phyloP scores from a whole-genome alignment of 92 coral and sea anemone species.

The Isaurus tuberculatus region DNA sequence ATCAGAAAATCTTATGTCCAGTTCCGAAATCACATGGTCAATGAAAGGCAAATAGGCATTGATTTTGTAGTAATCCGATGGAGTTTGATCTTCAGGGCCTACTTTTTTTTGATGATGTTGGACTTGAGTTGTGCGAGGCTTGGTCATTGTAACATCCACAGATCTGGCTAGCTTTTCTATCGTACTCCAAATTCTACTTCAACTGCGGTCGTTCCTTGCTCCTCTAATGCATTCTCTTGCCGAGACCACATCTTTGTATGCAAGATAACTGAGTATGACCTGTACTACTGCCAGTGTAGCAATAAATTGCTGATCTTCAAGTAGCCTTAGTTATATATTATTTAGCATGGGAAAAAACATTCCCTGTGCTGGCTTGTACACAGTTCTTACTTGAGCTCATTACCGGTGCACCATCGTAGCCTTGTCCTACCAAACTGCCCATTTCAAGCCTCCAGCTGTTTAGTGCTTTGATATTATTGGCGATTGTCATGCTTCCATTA shows the following conservation, averaged over 20 bases:
- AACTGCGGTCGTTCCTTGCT: constrained; percentile 34
- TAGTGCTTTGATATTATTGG: constrained; percentile 39
- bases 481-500: constrained; percentile 49
- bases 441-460: constrained; percentile 40
- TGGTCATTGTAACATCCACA: constrained; percentile 27
- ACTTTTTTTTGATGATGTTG: not conserved
- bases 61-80: no score
- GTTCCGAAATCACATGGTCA: no score
- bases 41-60: no score
- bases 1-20: no score
- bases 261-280: constrained; percentile 40
- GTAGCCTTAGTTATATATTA: constrained; percentile 52
- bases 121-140: constrained; percentile 11
- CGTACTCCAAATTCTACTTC: constrained; percentile 24
- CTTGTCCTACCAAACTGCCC: constrained; percentile 51
- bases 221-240: constrained; percentile 45
- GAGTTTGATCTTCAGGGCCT: not conserved
- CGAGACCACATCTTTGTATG: constrained; percentile 48
- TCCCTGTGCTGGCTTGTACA: constrained; percentile 59
- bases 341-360: constrained; percentile 46
- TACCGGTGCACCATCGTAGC: constrained; percentile 57
- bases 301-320: constrained; percentile 52
- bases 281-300: constrained; percentile 49
- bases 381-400: constrained; percentile 63
- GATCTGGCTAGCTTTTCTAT: constrained; percentile 39